Evolutionary conservation across 2,888 invertebrate genomes (phyloP).

Genomic region (Heliconius charithonia): DNA sequence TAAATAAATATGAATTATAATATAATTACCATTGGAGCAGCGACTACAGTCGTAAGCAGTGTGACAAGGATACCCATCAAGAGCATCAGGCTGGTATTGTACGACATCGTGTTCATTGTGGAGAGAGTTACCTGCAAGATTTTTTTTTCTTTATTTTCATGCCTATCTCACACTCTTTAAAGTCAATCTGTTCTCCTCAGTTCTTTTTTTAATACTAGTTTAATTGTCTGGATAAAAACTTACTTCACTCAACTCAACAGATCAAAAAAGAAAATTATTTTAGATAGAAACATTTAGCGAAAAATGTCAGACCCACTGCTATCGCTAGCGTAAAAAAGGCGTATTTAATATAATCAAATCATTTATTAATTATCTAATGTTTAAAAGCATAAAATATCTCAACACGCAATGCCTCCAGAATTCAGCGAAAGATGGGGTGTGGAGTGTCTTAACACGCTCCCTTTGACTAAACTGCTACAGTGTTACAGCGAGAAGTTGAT

Average conservation of each 20-base stretch:
- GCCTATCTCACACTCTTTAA: too few species aligned
- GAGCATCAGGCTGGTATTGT: constrained; percentile 59
- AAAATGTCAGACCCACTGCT: too few species aligned
- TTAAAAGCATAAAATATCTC: not conserved
- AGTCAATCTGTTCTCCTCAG: too few species aligned
- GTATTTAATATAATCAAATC: too few species aligned
- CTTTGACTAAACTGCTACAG: not conserved
- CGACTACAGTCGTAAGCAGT: constrained; percentile 59
- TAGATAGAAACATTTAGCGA: too few species aligned
- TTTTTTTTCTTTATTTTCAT: not conserved
- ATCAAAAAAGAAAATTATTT: too few species aligned
- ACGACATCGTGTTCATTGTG: constrained; percentile 64
- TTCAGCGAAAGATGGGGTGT: not conserved
- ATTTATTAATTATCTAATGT: too few species aligned
- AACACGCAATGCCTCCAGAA: not conserved
- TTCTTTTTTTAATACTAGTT: too few species aligned
- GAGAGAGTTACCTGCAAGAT: not conserved
- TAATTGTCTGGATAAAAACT: too few species aligned
- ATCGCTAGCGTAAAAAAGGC: too few species aligned
- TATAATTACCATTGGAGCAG: constrained; percentile 69
- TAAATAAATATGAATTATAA: not conserved
- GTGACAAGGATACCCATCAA: constrained; percentile 61
- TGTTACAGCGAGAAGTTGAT: not conserved
- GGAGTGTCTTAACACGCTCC: not conserved
- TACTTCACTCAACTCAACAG: too few species aligned